Percentiles rank a stretch among this genome's conserved stretches.
Conservation (phyloP, 2,113 vertebrate genomes). For the Epinephelus fuscoguttatus region DNA sequence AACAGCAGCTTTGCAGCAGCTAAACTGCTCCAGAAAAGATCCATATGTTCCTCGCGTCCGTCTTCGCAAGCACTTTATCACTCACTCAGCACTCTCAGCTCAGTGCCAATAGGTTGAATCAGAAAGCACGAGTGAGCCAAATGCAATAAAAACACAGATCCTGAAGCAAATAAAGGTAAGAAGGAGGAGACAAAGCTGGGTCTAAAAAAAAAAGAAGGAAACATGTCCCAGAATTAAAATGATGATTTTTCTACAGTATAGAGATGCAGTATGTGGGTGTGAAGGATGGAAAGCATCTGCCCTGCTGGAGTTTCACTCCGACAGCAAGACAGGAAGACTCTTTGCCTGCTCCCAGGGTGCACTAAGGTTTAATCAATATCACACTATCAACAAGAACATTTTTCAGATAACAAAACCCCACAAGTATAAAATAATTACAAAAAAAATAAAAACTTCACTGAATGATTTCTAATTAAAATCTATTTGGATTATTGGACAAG, state of each 20-base stretch:
- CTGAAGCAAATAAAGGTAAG: constrained; percentile 28
- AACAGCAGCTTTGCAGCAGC: constrained; percentile 25
- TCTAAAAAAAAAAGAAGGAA: not conserved
- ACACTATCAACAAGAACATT: too few species aligned
- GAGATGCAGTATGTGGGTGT: not conserved
- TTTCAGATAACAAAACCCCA: not conserved
- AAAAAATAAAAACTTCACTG: too few species aligned
- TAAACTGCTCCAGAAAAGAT: constrained; percentile 25
- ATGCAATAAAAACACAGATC: constrained; percentile 44
- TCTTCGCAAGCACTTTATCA: constrained; percentile 45
- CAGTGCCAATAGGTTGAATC: constrained; percentile 34
- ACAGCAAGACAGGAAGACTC: not conserved
- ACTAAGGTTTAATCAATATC: too few species aligned
- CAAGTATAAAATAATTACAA: not conserved
- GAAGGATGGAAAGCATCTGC: not conserved
- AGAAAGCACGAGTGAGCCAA: constrained; percentile 39
- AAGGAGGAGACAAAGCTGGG: not conserved
- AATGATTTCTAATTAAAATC: too few species aligned
- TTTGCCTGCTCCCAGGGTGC: not conserved
- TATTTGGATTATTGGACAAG: too few species aligned
- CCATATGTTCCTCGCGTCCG: constrained; percentile 32
- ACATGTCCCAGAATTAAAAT: too few species aligned
- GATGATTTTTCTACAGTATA: not conserved
- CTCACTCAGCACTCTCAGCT: constrained; percentile 40
- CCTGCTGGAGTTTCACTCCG: not conserved